These are phyloP conservation scores for Meloidogyne floridensis DNA, from an alignment of 1,140 invertebrate species.

Conservation along the genomic window DNA sequence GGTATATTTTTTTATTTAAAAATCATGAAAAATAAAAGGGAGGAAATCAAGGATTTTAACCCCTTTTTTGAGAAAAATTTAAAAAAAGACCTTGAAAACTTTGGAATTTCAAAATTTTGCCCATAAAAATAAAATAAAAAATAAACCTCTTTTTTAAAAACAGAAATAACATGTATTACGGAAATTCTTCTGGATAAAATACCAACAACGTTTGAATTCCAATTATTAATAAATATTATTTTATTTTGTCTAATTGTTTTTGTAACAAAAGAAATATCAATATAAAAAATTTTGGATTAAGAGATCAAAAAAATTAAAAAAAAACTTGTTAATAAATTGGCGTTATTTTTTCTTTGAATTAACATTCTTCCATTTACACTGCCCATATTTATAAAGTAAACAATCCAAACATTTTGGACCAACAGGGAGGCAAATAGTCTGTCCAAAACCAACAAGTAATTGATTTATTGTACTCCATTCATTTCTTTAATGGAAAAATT, in stretches of 20 bases:
- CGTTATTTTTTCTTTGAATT: neutral
- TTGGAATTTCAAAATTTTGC: too few species aligned
- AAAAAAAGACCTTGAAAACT: too few species aligned
- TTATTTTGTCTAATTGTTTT: constrained; percentile 10
- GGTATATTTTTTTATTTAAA: neutral
- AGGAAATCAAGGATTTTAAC: too few species aligned
- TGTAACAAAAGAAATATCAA: constrained; percentile 2
- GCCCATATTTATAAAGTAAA: neutral
- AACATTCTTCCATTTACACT: neutral
- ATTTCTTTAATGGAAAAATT: constrained; percentile 36
- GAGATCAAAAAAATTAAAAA: neutral
- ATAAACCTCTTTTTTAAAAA: neutral
- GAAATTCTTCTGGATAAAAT: neutral
- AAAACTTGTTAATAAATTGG: neutral
- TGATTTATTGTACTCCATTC: constrained; percentile 44
- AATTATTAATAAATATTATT: neutral
- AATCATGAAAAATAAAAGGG: too few species aligned
- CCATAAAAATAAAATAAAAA: neutral
- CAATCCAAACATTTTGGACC: constrained; percentile 14
- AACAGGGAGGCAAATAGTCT: constrained; percentile 20
- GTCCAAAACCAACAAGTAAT: constrained; percentile 40
- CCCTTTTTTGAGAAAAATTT: too few species aligned
- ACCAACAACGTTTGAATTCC: neutral
- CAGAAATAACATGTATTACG: neutral
- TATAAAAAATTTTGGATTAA: neutral